Conservation (phyloP, 2,113 vertebrate species). For the Zosterops lateralis region DNA sequence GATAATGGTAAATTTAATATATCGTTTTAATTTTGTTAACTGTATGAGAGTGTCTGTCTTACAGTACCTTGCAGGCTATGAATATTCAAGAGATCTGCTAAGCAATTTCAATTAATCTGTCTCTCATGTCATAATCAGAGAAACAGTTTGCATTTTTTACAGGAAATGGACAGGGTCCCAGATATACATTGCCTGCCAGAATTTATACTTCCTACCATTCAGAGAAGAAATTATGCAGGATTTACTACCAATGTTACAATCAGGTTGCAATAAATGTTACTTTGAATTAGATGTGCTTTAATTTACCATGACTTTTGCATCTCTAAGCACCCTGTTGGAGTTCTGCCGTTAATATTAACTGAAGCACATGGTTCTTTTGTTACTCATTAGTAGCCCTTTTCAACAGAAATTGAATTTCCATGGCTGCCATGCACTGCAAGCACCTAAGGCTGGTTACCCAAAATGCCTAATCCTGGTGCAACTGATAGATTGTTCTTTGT, state of each 20-base stretch:
- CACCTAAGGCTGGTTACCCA: neutral
- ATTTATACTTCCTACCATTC: neutral
- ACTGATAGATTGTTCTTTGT: neutral
- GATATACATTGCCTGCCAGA: neutral
- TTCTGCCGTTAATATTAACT: slow-evolving; percentile 57
- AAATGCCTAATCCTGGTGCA: neutral
- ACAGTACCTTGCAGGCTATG: neutral
- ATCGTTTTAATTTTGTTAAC: neutral
- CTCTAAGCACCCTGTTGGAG: slow-evolving; percentile 42
- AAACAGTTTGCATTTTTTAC: slow-evolving; percentile 11
- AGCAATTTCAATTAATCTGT: neutral
- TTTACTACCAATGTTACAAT: slow-evolving; percentile 29
- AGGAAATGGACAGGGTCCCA: slow-evolving; percentile 1
- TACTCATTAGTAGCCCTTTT: slow-evolving; percentile 54
- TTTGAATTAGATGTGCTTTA: slow-evolving; percentile 60
- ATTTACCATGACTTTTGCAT: slow-evolving; percentile 55
- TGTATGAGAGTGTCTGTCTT: neutral
- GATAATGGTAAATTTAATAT: neutral
- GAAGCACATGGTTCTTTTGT: slow-evolving; percentile 51
- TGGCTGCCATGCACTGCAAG: neutral
- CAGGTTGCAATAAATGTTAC: slow-evolving; percentile 55
- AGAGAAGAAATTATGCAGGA: neutral
- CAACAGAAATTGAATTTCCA: slow-evolving; percentile 62
- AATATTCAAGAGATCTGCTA: neutral
- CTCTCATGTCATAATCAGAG: neutral